Percentiles rank a stretch among this genome's conserved stretches.
These are phyloP conservation scores for Otis tarda DNA, from an alignment of 2,113 vertebrate species.

Conservation along the genomic window DNA sequence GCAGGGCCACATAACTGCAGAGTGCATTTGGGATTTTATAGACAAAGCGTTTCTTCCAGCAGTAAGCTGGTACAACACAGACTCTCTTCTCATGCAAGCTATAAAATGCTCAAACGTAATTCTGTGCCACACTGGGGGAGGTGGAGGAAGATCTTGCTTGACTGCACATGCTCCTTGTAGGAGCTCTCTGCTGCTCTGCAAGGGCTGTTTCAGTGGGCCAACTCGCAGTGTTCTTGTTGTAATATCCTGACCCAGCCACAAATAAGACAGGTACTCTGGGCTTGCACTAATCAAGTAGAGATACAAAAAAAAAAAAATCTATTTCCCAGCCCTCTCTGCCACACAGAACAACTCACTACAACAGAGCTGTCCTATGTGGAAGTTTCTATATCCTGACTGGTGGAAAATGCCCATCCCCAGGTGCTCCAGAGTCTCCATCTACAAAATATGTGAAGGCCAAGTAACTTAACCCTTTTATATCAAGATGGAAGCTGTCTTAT, in stretches of 20 bases:
- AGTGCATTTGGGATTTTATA: background rate
- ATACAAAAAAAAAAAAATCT: background rate
- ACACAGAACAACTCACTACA: background rate
- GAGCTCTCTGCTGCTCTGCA: background rate
- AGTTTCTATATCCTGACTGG: background rate
- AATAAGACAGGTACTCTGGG: background rate
- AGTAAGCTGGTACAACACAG: background rate
- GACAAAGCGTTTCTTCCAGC: background rate
- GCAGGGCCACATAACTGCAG: background rate
- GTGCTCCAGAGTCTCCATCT: background rate
- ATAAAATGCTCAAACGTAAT: background rate
- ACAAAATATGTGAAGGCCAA: background rate
- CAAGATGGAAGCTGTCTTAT: background rate
- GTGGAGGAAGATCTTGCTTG: background rate
- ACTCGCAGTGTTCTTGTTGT: accelerated
- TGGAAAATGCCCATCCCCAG: background rate
- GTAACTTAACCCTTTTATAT: background rate
- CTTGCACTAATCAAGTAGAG: background rate
- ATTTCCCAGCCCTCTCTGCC: background rate
- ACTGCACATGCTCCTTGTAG: too few relatives aligned
- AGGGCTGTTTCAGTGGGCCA: background rate
- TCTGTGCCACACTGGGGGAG: background rate
- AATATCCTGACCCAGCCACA: accelerated
- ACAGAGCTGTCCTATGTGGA: background rate
- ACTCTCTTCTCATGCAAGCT: background rate